Base-by-base conservation (phyloP, 1,140 invertebrate species). In the Heliconius congener region DNA sequence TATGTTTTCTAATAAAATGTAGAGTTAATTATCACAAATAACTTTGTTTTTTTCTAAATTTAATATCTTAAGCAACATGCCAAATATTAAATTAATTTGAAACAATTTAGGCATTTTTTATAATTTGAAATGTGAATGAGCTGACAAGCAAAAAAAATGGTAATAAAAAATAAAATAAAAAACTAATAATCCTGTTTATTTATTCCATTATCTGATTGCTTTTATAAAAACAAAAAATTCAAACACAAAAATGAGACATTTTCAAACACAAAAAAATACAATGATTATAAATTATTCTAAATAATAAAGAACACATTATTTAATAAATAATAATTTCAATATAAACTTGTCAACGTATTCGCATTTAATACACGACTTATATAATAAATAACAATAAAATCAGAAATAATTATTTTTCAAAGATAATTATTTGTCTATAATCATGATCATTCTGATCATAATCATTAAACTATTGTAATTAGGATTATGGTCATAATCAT, bases 321-420 rank as follows among this genome's bases (percentile, higher is more conserved):
- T 23, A 57, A 57, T 57, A 57, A 57, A 57, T 57, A 23, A 23
- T 23, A 23, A 66, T 66, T 66, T 30, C 27, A 23, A 16, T 30
- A 66, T 66, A 66, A 66, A 66, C 60, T 66, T 66, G 60, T 30
- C 60, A 66, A 66, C 60, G 9, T 60, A 60, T 60, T 60, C 57
- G 57, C 60, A 66, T 66, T 66, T 30, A 66, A 27, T 16, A 66
- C n/a, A 27, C 60, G 60, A 13, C 60, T 66, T 66, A 66, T 30
- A 66, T 66, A 66, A 66, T 66, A 66, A 66, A 66, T 66, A 66
- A 66, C 60, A 66, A 66, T 66, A 66, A 66, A 66, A 66, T 66
- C n/a, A 9, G 9, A 27, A 60, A 46, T 13, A 46, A 46, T 8
- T 60, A 60, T 60, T 60, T 60, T 60, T 60, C 42, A 46, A 60